Evolutionary conservation across 64 coral and sea anemone genomes (phyloP), one percentile per base, ranked within the genome.

Genomic region (Actinia tenebrosa): DNA sequence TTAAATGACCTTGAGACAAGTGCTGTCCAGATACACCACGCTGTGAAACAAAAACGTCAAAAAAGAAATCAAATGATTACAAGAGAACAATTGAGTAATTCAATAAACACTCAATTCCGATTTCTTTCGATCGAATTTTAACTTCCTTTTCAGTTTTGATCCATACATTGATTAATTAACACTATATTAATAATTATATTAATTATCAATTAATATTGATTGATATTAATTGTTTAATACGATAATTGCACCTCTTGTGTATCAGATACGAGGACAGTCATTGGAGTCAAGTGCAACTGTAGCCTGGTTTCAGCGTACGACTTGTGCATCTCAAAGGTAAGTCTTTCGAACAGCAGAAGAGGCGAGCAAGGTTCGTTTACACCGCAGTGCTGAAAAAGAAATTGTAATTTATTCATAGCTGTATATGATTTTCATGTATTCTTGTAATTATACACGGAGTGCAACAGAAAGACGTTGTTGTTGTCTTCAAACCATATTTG

Each of bases 261-360:
- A 83, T 98, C 95, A 7, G 84, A 79, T 8, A 89, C 82, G 6
- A 98, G 64, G 3, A 98, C 59, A 45, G 95, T 94, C 78, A 93
- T 80, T 43, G 92, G 95, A 45, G 89, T 98, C 62, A 98, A 85
- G 56, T 94, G 89, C 7, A 98, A 85, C 50, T 98, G 95, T 3
- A 98, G 78, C 27, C 92, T 93, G 11, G 95, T 98, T 85, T 98
- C 95, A 16, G 88, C 94, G 82, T 98, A 91, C 19, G 95, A 91
- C 78, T 98, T 98, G 43, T 98, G 91, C 95, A 98, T 98, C 83
- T 98, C 95, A 89, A 98, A 98, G 18, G 71, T 91, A 82, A 96
- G 86, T 81, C 94, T 89, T 45, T 96, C 91, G 58, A 96, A 90
- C 26, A 88, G 56, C 54, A 96, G 19, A 22, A 96, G 56, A 3